Evolutionary conservation across 2,797 vertebrate species (phyloP).

Genomic region (Cetoscarus ocellatus): DNA sequence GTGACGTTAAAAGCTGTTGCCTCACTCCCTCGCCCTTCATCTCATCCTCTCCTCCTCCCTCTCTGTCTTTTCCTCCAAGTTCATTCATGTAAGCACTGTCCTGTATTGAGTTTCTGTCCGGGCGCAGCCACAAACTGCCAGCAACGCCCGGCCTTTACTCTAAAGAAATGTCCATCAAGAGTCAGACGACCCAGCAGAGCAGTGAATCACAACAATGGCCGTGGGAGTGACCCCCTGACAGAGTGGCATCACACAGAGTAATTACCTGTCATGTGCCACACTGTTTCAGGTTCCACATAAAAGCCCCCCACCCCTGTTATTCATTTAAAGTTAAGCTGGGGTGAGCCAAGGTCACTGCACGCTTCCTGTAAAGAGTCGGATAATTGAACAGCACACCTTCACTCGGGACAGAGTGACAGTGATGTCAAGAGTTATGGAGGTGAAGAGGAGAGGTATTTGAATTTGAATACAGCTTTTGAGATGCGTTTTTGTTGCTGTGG

Average conservation of each 20-base stretch:
- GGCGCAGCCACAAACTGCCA: constrained; percentile 60
- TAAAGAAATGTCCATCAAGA: constrained; percentile 80
- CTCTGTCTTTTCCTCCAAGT: constrained; percentile 38
- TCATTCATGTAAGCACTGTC: constrained; percentile 58
- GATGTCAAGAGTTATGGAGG: constrained; percentile 45
- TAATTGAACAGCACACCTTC: constrained; percentile 72
- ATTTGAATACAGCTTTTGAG: constrained; percentile 49
- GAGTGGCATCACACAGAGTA: constrained; percentile 76
- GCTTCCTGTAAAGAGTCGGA: constrained; percentile 63
- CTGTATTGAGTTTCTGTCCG: constrained; percentile 81
- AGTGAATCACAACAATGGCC: constrained; percentile 75
- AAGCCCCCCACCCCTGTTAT: constrained; percentile 60
- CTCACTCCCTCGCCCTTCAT: constrained; percentile 35
- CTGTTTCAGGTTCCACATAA: constrained; percentile 76
- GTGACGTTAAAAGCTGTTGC: constrained; percentile 50
- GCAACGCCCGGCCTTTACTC: constrained; percentile 53
- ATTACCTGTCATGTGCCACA: constrained; percentile 81
- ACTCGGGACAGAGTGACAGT: constrained; percentile 50
- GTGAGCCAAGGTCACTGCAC: constrained; percentile 66
- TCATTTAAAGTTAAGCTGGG: constrained; percentile 68
- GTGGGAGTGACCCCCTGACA: constrained; percentile 71
- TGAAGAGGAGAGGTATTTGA: constrained; percentile 44
- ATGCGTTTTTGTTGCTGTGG: constrained; percentile 17
- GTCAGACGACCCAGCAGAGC: constrained; percentile 54
- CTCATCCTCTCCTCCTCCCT: constrained; percentile 29